Evolutionary conservation across 2,113 vertebrate genomes (phyloP).

Genomic region (Bos taurus): DNA sequence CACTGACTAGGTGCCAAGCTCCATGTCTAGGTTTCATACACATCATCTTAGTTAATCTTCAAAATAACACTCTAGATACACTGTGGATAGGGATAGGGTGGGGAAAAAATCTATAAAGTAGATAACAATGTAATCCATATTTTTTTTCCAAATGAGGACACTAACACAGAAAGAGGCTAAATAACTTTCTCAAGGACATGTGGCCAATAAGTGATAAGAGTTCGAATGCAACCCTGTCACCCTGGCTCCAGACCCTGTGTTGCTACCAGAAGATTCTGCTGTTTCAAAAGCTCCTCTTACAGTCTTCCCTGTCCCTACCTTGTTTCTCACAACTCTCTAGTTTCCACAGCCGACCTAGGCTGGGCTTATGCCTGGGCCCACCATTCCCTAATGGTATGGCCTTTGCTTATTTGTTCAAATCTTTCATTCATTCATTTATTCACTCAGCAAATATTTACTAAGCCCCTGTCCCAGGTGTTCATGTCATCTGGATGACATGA

Average conservation of each 20-base stretch:
- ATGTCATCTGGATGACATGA: background rate
- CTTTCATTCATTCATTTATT: background rate
- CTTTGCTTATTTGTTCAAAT: background rate
- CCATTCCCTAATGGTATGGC: background rate
- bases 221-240: background rate
- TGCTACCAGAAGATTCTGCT: slow-evolving; percentile 8
- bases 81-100: background rate
- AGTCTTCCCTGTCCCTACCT: background rate
- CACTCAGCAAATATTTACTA: background rate
- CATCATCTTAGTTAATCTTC: slow-evolving; percentile 14
- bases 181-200: background rate
- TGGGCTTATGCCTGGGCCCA: background rate
- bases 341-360: background rate
- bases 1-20: background rate
- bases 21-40: background rate
- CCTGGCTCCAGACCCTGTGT: background rate
- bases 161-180: background rate
- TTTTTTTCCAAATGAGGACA: background rate
- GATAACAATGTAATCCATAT: background rate
- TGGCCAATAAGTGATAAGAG: background rate
- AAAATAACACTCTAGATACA: background rate
- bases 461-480: background rate
- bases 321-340: background rate
- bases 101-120: background rate
- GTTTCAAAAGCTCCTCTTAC: background rate